These are phyloP conservation scores for Gorsachius goisagi DNA, from an alignment of 2,113 vertebrate species.

Conservation along the genomic window DNA sequence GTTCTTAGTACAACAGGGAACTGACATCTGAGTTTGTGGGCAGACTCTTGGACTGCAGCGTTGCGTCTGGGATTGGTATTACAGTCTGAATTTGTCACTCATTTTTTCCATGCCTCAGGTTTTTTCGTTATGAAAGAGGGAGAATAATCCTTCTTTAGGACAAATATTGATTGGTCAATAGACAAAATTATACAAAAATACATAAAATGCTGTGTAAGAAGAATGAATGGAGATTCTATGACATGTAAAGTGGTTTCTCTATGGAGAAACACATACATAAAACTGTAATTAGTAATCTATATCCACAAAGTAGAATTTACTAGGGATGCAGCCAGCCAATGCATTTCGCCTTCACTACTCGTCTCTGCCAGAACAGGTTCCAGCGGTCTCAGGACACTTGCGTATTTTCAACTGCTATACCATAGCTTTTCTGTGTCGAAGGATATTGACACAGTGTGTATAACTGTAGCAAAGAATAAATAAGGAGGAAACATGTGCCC, in stretches of 20 bases:
- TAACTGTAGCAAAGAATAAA: not conserved
- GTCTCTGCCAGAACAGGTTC: not conserved
- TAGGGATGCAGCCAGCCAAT: not conserved
- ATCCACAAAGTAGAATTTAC: not conserved
- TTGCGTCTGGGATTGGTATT: not conserved
- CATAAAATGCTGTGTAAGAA: not conserved
- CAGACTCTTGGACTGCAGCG: not conserved
- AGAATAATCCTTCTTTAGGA: not conserved
- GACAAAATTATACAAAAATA: not conserved
- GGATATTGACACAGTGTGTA: not conserved
- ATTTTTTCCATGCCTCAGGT: not conserved
- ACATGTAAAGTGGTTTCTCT: not conserved
- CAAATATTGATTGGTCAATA: not conserved
- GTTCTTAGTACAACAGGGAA: not conserved
- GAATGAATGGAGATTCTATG: not conserved
- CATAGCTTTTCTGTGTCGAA: not conserved
- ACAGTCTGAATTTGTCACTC: not conserved
- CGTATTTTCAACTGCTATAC: not conserved
- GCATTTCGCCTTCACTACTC: not conserved
- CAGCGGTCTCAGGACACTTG: not conserved
- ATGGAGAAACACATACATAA: not conserved
- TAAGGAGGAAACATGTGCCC: not conserved
- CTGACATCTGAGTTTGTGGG: not conserved
- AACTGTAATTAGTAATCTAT: not conserved
- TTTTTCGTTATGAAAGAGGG: not conserved